A percentile compares a stretch with the other conserved stretches of the same genome.
These are phyloP conservation scores for Chlorocebus sabaeus DNA, from an alignment of 2,113 vertebrate species.

Conservation along the genomic window DNA sequence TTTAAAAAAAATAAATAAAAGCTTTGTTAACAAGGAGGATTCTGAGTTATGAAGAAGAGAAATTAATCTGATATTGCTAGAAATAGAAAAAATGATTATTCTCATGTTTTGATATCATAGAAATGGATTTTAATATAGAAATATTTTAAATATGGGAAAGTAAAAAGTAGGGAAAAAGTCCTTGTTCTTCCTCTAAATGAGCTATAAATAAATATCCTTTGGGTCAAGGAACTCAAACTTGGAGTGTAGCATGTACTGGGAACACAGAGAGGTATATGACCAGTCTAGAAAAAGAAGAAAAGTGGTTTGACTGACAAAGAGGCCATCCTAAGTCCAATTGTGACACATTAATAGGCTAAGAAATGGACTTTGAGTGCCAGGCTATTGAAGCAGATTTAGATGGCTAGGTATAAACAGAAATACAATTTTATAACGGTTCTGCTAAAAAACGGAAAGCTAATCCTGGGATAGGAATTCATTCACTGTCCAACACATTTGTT, in stretches of 20 bases:
- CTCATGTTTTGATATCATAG: neutral
- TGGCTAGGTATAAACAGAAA: neutral
- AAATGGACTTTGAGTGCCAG: neutral
- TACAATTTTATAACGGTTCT: neutral
- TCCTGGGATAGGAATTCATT: neutral
- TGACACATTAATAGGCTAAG: neutral
- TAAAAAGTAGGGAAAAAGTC: neutral
- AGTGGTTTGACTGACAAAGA: neutral
- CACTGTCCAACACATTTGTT: neutral
- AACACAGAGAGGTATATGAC: neutral
- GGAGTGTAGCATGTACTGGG: neutral
- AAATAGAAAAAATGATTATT: neutral
- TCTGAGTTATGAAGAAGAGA: neutral
- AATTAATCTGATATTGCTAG: neutral
- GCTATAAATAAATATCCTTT: neutral
- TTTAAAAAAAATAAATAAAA: neutral
- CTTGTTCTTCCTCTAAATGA: neutral
- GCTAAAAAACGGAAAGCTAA: neutral
- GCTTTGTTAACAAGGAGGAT: neutral
- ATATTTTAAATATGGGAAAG: neutral
- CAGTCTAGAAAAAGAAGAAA: neutral
- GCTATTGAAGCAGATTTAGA: neutral
- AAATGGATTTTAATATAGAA: neutral
- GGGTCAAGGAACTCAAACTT: neutral
- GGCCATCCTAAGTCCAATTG: neutral